A percentile compares a stretch with the other conserved stretches of the same genome.
Conservation (phyloP, 2,888 invertebrate genomes). For the Malthinus seriepunctatus region DNA sequence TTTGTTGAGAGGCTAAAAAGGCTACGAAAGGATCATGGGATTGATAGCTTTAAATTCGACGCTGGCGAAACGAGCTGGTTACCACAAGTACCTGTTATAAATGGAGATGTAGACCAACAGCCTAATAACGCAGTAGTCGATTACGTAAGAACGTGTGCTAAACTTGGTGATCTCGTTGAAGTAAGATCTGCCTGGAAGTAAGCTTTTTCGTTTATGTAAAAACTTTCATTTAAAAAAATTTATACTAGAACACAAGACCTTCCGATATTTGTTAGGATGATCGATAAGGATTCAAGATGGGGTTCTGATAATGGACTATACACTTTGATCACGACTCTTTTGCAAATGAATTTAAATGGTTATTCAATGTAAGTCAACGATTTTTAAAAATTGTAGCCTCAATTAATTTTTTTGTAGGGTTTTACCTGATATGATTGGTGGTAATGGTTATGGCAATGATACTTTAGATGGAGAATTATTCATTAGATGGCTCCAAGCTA, state of each 20-base stretch:
- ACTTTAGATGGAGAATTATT: constrained; percentile 66
- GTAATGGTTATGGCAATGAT: constrained; percentile 60
- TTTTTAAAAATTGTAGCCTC: not conserved
- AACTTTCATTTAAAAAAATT: not conserved
- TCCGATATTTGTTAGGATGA: constrained; percentile 74
- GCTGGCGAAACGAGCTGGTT: constrained; percentile 77
- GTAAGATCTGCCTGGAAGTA: constrained; percentile 71
- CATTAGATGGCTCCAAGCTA: constrained; percentile 79
- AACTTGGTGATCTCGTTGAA: constrained; percentile 69
- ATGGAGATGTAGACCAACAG: constrained; percentile 58
- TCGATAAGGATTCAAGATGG: constrained; percentile 77
- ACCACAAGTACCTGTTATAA: constrained; percentile 64
- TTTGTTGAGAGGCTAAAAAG: constrained; percentile 57
- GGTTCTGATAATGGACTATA: constrained; percentile 70
- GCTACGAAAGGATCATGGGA: constrained; percentile 64
- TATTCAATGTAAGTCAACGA: constrained; percentile 45
- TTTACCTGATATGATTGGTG: constrained; percentile 80
- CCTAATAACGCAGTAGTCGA: constrained; percentile 62
- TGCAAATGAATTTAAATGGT: constrained; percentile 61
- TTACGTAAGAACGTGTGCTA: constrained; percentile 61
- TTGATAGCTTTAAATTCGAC: constrained; percentile 81
- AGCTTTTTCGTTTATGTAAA: not conserved
- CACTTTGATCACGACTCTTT: constrained; percentile 71
- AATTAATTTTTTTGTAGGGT: constrained; percentile 51
- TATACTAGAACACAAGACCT: constrained; percentile 64